These are phyloP conservation scores for Melanotaenia pygmaea DNA, from an alignment of 2,797 vertebrate genomes.

Conservation along the genomic window DNA sequence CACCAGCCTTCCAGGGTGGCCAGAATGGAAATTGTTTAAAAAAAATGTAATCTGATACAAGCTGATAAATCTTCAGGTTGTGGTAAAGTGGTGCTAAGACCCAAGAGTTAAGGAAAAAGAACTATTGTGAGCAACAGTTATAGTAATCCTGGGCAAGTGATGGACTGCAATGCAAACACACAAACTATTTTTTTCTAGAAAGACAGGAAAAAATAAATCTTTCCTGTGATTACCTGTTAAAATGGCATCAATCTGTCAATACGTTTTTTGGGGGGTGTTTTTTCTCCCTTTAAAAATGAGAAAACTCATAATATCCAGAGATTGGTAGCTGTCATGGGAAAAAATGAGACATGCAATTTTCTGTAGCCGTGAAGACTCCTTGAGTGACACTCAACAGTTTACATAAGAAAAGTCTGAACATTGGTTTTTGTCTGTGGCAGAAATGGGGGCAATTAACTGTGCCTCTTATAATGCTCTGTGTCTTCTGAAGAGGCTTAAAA, in stretches of 20 bases:
- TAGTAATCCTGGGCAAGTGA: background rate
- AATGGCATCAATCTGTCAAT: conserved; percentile 30
- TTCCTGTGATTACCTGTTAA: background rate
- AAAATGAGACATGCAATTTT: conserved; percentile 61
- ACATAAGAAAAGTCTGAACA: conserved; percentile 74
- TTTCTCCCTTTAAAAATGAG: conserved; percentile 1
- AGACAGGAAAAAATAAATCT: background rate
- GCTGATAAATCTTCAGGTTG: too few species aligned
- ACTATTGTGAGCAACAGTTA: background rate
- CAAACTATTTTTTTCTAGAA: background rate
- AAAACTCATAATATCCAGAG: conserved; percentile 52
- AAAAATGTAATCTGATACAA: too few species aligned
- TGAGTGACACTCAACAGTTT: conserved; percentile 69
- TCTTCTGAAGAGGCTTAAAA: conserved; percentile 55
- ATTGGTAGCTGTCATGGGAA: conserved; percentile 56
- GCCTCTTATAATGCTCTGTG: conserved; percentile 49
- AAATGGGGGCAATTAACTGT: conserved; percentile 70
- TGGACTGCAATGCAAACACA: background rate
- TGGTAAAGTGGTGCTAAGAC: background rate
- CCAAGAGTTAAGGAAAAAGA: background rate
- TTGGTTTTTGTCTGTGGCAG: conserved; percentile 74
- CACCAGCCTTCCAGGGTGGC: too few species aligned
- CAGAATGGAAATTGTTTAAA: too few species aligned
- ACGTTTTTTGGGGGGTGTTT: too few species aligned
- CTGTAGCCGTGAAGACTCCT: conserved; percentile 71